These are phyloP conservation scores for Papilio dardanus DNA, from an alignment of 1,140 invertebrate species.

Conservation along the genomic window DNA sequence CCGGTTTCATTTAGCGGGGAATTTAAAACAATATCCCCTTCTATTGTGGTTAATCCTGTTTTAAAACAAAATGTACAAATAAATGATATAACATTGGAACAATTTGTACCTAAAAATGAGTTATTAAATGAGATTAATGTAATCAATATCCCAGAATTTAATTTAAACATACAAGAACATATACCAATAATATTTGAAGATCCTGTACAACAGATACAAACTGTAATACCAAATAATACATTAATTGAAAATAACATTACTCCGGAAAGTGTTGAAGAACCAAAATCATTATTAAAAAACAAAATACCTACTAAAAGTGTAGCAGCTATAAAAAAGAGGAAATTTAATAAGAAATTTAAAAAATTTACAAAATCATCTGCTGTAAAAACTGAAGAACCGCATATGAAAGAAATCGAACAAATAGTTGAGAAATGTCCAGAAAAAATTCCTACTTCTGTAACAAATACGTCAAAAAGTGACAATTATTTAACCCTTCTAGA, in stretches of 20 bases:
- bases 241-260: neutral
- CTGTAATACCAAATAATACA: conserved; percentile 21
- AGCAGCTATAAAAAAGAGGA: conserved; percentile 70
- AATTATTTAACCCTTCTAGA: conserved; percentile 65
- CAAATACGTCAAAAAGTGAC: conserved; percentile 44
- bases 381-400: conserved; percentile 49
- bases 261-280: neutral
- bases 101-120: neutral
- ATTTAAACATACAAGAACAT: neutral
- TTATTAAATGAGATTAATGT: neutral
- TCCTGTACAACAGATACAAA: neutral
- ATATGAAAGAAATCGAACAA: conserved; percentile 34
- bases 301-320: conserved; percentile 63
- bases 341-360: conserved; percentile 73
- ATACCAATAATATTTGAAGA: conserved; percentile 7
- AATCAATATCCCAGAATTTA: too few relatives aligned
- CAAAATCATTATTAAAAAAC: conserved; percentile 49
- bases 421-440: conserved; percentile 36
- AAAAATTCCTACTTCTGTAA: conserved; percentile 40
- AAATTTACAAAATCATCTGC: conserved; percentile 62
- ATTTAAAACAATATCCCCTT: conserved; percentile 58
- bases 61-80: conserved; percentile 28
- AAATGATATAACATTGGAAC: neutral
- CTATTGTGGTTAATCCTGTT: conserved; percentile 47
- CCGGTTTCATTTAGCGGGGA: conserved; percentile 51